These are phyloP conservation scores for Chrysemys picta DNA, from an alignment of 2,113 vertebrate species.

Conservation along the genomic window DNA sequence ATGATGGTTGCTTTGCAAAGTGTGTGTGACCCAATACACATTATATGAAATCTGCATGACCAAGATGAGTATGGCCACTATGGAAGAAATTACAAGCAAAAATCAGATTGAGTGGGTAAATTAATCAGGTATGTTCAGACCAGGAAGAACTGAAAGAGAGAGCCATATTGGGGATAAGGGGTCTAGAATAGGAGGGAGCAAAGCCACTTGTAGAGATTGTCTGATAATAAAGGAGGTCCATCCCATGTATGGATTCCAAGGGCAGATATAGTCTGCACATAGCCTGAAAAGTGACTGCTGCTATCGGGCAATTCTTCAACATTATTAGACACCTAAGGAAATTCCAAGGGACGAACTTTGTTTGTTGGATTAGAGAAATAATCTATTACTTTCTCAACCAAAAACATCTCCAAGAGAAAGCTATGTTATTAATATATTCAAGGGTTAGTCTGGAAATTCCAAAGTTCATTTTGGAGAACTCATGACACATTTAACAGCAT, in stretches of 20 bases:
- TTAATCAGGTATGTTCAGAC: not conserved
- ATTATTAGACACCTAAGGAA: not conserved
- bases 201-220: not conserved
- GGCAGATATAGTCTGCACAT: not conserved
- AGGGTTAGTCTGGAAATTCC: not conserved
- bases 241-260: not conserved
- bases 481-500: not conserved
- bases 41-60: not conserved
- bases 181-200: not conserved
- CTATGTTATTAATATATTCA: not conserved
- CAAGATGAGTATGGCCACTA: not conserved
- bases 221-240: not conserved
- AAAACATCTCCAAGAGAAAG: not conserved
- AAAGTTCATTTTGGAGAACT: not conserved
- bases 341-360: not conserved
- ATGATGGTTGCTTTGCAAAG: not conserved
- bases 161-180: not conserved
- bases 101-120: not conserved
- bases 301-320: not conserved
- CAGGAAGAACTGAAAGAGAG: not conserved
- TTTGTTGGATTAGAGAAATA: not conserved
- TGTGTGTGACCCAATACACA: not conserved
- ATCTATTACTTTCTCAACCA: not conserved
- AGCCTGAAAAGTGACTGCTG: not conserved
- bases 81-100: not conserved